Percentiles rank a stretch among this genome's conserved stretches.
phyloP scores from a whole-genome alignment of 2,113 vertebrate species.

The Struthidea cinerea region DNA sequence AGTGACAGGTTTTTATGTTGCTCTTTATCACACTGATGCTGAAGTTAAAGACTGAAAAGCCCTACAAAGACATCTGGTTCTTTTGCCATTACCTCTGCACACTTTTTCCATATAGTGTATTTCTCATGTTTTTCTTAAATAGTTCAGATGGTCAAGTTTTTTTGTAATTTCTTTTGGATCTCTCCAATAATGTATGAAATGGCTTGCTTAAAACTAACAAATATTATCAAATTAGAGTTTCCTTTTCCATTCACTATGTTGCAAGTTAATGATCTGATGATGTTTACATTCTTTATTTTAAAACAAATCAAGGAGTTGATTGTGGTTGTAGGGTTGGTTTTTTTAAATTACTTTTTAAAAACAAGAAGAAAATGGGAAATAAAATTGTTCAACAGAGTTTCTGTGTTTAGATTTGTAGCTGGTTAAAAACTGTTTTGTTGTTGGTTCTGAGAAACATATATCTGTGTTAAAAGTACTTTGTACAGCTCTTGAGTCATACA shows the following conservation, averaged over 20 bases:
- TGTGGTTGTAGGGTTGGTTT: background rate
- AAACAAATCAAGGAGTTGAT: background rate
- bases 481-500: background rate
- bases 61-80: conserved; percentile 11
- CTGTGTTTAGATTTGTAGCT: background rate
- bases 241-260: background rate
- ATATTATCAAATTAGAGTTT: background rate
- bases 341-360: background rate
- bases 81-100: background rate
- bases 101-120: background rate
- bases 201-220: background rate
- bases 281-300: background rate
- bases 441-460: background rate
- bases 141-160: background rate
- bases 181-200: background rate
- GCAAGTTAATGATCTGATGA: background rate
- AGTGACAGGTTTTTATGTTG: conserved; percentile 4
- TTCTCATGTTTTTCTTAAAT: background rate
- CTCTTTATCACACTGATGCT: conserved; percentile 17
- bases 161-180: background rate
- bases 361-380: background rate
- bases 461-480: background rate
- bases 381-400: background rate
- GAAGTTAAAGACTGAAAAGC: background rate
- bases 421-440: background rate